These are phyloP conservation scores for Drosophila flavopinicola DNA, from an alignment of 2,888 invertebrate species.

Conservation along the genomic window DNA sequence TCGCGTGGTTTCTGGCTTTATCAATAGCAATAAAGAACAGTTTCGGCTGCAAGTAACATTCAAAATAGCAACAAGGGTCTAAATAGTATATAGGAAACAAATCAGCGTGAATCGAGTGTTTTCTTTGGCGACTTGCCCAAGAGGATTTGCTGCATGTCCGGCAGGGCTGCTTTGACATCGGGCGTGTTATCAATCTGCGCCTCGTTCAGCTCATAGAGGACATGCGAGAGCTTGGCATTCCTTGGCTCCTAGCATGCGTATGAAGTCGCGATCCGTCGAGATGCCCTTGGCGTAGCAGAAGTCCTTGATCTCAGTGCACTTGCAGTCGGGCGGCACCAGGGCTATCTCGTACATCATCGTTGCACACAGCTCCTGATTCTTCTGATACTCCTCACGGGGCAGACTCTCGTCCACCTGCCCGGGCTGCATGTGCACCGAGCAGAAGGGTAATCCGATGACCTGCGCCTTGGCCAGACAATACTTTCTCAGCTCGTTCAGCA, in stretches of 20 bases:
- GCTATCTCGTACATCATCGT: constrained; percentile 46
- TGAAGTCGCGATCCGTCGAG: constrained; percentile 24
- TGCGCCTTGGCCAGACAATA: constrained; percentile 24
- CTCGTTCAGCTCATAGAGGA: constrained; percentile 41
- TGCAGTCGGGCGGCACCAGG: constrained; percentile 35
- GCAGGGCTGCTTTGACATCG: background rate
- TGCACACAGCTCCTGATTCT: constrained; percentile 24
- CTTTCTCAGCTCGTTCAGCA: constrained; percentile 38
- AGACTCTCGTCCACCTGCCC: constrained; percentile 30
- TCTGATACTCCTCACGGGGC: constrained; percentile 10
- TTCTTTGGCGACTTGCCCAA: constrained; percentile 5
- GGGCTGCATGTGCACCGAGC: constrained; percentile 27
- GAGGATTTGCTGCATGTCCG: background rate
- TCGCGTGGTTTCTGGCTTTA: background rate
- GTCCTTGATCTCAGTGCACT: constrained; percentile 35
- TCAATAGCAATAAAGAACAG: background rate
- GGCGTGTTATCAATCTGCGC: constrained; percentile 1
- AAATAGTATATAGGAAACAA: background rate
- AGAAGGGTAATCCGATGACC: constrained; percentile 47
- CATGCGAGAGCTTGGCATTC: background rate
- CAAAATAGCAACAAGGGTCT: no score
- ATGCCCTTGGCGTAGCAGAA: constrained; percentile 35
- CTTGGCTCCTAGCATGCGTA: constrained; percentile 5
- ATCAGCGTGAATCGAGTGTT: background rate
- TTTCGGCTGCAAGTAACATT: background rate